These are phyloP conservation scores for Luscinia megarhynchos DNA, from an alignment of 2,797 vertebrate species.

Conservation along the genomic window DNA sequence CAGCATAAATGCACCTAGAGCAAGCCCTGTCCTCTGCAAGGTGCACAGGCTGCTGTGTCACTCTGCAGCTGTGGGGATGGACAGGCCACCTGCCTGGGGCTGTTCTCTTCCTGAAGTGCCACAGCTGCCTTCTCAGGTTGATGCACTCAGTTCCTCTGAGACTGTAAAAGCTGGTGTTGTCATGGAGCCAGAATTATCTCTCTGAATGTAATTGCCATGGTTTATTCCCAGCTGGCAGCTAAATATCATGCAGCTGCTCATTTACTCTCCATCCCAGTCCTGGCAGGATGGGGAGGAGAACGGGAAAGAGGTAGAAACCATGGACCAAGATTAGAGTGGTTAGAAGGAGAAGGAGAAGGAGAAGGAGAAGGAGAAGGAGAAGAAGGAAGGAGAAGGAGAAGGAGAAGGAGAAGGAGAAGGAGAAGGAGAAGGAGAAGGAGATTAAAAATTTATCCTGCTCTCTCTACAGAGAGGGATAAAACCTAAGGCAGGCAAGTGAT, in stretches of 20 bases:
- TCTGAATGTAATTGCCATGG: neutral
- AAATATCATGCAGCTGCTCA: accelerated
- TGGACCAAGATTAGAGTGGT: neutral
- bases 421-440: neutral
- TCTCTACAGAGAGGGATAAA: neutral
- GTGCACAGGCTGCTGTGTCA: accelerated
- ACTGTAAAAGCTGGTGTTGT: neutral
- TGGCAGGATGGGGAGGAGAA: neutral
- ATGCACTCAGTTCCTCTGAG: neutral
- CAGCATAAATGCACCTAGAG: neutral
- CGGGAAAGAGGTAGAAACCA: neutral
- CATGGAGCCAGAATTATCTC: constrained; percentile 1
- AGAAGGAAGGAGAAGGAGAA: too few relatives aligned
- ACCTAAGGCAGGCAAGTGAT: too few relatives aligned
- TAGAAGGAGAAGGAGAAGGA: neutral
- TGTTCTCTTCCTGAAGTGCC: neutral
- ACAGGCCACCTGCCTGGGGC: too few relatives aligned
- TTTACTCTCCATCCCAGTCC: neutral
- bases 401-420: too few relatives aligned
- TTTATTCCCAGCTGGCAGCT: neutral
- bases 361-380: neutral
- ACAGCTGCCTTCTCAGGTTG: neutral
- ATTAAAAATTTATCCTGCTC: too few relatives aligned
- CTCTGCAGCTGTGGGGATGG: neutral
- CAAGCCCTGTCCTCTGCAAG: neutral